Percentiles rank a stretch among this genome's conserved stretches.
Evolutionary conservation across 2,113 vertebrate species (phyloP).

Genomic region (Pterophyllum scalare): DNA sequence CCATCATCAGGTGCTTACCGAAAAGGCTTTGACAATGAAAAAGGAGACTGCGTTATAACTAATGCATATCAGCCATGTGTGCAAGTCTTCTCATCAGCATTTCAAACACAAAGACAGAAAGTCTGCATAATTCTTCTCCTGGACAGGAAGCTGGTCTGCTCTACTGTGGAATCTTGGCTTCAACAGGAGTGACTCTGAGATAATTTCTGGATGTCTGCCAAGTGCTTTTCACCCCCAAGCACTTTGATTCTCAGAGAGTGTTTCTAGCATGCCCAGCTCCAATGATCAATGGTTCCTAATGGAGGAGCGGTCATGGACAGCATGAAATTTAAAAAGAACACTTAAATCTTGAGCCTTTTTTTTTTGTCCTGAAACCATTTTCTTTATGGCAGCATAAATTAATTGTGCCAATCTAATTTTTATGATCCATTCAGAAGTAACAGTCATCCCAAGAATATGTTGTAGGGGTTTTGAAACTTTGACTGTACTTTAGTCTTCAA

Average conservation of each 20-base stretch:
- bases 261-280: slow-evolving; percentile 26
- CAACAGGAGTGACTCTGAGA: slow-evolving; percentile 67
- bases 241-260: slow-evolving; percentile 58
- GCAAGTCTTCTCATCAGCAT: slow-evolving; percentile 68
- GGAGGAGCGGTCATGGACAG: slow-evolving; percentile 31
- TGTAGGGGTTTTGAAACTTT: background rate
- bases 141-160: slow-evolving; percentile 76
- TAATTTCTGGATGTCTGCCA: slow-evolving; percentile 67
- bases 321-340: slow-evolving; percentile 30
- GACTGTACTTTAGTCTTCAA: background rate
- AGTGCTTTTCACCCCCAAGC: slow-evolving; percentile 44
- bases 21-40: slow-evolving; percentile 66
- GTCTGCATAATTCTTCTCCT: slow-evolving; percentile 70
- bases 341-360: background rate
- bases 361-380: background rate
- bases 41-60: slow-evolving; percentile 61
- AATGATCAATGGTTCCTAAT: slow-evolving; percentile 68
- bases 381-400: slow-evolving; percentile 22
- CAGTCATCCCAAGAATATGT: slow-evolving; percentile 11
- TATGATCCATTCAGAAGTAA: background rate
- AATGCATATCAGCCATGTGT: slow-evolving; percentile 40
- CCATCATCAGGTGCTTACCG: slow-evolving; percentile 29
- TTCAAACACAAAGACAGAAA: slow-evolving; percentile 64
- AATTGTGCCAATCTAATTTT: slow-evolving; percentile 29
- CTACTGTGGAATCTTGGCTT: slow-evolving; percentile 68